Base-by-base conservation (phyloP, 2,888 invertebrate genomes). In the Eupithecia exiguata region DNA sequence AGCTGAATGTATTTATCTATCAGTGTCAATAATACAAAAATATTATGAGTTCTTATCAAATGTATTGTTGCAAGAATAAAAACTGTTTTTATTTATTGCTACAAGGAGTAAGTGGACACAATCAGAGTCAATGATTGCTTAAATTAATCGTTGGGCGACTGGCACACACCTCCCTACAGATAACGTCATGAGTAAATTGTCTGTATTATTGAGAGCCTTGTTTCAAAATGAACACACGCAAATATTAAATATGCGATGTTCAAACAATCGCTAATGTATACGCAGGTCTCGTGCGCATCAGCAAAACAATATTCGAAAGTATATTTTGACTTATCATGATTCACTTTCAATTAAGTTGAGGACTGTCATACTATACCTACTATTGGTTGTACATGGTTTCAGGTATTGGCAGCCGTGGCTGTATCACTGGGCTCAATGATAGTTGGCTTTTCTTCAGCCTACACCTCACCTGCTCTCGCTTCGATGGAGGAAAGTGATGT, bases 391-490 rank as follows among this genome's bases (percentile, higher is more conserved):
- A 36, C 71, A 38, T 49, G 63, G 58, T 94, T 95, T 2, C 94
- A 98, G 98, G 96, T 98, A 61, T 87, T 98, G 76, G 98, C 98
- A 43, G 97, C 98, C 0, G 93, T 98, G 14, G 97, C 97, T 53
- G 98, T 98, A 9, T 98, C 98, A 0, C 89, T 98, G 88, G 98
- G 98, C 14, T 98, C 98, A 10, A 96, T 98, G 95, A 96, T 97
- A 35, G 97, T 98, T 76, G 98, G 98, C 10, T 98, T 97, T 87
- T 96, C 97, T 38, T 97, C 97, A 36, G 97, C 97, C n/a, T 98
- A 97, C 86, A 98, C 98, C 0, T 97, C 98, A 5, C 98, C 98
- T 58, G 98, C 98, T n/a, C 92, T 97, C 38, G 96, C 95, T 10
- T 97, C 97, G 0, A 96, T 98, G 96, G 84, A 86, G 77, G 94